phyloP scores from a whole-genome alignment of 2,113 vertebrate genomes.

The Serranochromis macrocephalus region DNA sequence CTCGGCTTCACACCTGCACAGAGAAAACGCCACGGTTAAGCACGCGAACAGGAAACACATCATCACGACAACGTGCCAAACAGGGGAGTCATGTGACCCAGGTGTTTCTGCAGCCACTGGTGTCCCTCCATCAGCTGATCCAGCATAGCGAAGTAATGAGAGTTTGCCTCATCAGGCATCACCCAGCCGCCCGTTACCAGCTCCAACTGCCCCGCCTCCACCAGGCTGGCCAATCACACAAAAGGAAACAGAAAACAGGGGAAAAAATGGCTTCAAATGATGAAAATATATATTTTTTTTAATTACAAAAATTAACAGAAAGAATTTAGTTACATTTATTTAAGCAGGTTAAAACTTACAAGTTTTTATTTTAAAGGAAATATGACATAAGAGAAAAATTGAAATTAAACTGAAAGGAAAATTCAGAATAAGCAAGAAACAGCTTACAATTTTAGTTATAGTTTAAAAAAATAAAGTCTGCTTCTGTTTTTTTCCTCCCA shows the following conservation, averaged over 20 bases:
- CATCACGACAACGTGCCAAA: background rate
- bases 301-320: background rate
- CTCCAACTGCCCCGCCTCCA: slow-evolving; percentile 82
- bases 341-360: background rate
- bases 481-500: background rate
- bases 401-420: background rate
- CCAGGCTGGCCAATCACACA: slow-evolving; percentile 72
- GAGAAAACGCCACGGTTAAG: background rate
- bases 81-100: slow-evolving; percentile 47
- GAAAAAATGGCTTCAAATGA: background rate
- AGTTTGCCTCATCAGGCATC: slow-evolving; percentile 86
- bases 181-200: slow-evolving; percentile 94
- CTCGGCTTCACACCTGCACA: slow-evolving; percentile 80
- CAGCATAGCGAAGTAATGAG: slow-evolving; percentile 85
- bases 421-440: background rate
- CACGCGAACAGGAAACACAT: background rate
- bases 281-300: fast-evolving
- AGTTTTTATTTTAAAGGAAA: background rate
- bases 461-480: background rate
- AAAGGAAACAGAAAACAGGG: background rate
- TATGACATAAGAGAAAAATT: background rate
- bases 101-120: slow-evolving; percentile 85
- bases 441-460: background rate
- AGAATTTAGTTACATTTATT: background rate
- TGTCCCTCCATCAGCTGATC: slow-evolving; percentile 92